phyloP scores from a whole-genome alignment of 1,140 invertebrate genomes.

The Limonius californicus region DNA sequence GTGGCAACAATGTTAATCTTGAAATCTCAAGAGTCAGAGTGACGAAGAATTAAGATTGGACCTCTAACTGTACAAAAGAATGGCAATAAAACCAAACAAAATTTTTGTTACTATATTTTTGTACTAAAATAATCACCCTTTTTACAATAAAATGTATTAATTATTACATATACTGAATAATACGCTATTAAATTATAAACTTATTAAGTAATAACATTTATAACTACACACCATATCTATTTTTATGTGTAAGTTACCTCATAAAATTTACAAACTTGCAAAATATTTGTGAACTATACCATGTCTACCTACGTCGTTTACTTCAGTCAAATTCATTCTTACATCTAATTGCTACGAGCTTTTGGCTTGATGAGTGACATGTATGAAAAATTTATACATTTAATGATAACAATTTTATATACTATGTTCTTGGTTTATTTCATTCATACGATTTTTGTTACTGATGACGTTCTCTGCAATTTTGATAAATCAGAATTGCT shows the following conservation, averaged over 20 bases:
- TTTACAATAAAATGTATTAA: slow-evolving; percentile 29
- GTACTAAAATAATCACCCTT: slow-evolving; percentile 36
- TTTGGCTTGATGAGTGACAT: slow-evolving; percentile 7
- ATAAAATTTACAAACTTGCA: slow-evolving; percentile 21
- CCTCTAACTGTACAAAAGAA: too few relatives aligned
- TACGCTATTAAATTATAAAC: slow-evolving; percentile 16
- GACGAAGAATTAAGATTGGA: too few relatives aligned
- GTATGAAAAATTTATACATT: background rate
- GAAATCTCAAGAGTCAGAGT: too few relatives aligned
- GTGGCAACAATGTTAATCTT: too few relatives aligned
- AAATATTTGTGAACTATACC: slow-evolving; percentile 21
- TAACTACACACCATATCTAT: slow-evolving; percentile 17
- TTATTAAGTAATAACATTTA: slow-evolving; percentile 21
- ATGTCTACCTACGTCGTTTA: background rate
- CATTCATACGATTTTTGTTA: slow-evolving; percentile 14
- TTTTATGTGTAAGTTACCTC: slow-evolving; percentile 9
- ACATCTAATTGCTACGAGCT: background rate
- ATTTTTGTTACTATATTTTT: slow-evolving; percentile 25
- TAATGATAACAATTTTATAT: too few relatives aligned
- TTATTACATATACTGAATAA: slow-evolving; percentile 12
- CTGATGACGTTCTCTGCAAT: too few relatives aligned
- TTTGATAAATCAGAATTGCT: too few relatives aligned
- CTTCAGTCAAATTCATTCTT: slow-evolving; percentile 3
- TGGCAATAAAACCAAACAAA: background rate
- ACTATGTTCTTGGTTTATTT: background rate